Evolutionary conservation across 1,140 invertebrate genomes (phyloP).

Genomic region (Solen grandis): DNA sequence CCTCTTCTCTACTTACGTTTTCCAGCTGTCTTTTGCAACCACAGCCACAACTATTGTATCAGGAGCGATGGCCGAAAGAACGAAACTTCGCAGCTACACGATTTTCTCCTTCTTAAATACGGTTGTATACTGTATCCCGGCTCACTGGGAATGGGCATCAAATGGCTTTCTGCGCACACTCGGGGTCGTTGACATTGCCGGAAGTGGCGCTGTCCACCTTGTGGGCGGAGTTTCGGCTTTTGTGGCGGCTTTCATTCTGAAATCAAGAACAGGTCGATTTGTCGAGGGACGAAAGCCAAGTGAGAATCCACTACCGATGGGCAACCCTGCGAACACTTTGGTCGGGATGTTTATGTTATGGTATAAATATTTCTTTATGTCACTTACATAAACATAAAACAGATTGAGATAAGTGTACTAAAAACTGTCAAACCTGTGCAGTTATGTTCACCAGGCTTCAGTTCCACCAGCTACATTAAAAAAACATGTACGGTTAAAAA

Average conservation of each 20-base stretch:
- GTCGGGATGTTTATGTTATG: slow-evolving; percentile 96
- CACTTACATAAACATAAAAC: too few species aligned
- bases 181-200: slow-evolving; percentile 83
- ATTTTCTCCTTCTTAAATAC: slow-evolving; percentile 83
- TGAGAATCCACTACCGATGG: slow-evolving; percentile 87
- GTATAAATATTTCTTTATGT: too few species aligned
- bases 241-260: slow-evolving; percentile 93
- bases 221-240: slow-evolving; percentile 90
- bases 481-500: too few species aligned
- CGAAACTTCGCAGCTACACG: slow-evolving; percentile 83
- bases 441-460: too few species aligned
- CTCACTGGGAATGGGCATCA: slow-evolving; percentile 88
- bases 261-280: slow-evolving; percentile 93
- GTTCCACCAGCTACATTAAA: too few species aligned
- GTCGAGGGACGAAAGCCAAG: slow-evolving; percentile 84
- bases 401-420: too few species aligned
- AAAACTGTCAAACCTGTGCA: too few species aligned
- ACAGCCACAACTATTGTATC: slow-evolving; percentile 81
- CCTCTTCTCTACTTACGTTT: slow-evolving; percentile 72
- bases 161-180: slow-evolving; percentile 66
- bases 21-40: slow-evolving; percentile 77
- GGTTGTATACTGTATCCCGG: slow-evolving; percentile 94
- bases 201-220: slow-evolving; percentile 93
- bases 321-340: slow-evolving; percentile 93
- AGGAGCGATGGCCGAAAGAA: slow-evolving; percentile 84